These are phyloP conservation scores for Oedothorax gibbosus DNA, from an alignment of 1,140 invertebrate species.

Conservation along the genomic window DNA sequence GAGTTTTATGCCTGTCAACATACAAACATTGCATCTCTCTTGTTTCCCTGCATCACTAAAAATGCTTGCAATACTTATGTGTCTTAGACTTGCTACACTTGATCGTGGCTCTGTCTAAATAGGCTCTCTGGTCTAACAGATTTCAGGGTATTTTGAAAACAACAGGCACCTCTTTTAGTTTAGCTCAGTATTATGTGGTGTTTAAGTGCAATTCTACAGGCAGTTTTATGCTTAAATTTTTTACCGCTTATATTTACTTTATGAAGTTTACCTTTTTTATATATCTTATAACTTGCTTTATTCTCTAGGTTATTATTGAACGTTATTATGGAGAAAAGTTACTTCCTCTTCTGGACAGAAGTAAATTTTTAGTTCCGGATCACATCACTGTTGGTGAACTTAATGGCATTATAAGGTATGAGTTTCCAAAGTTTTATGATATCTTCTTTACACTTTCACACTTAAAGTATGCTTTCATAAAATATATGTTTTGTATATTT, in stretches of 20 bases:
- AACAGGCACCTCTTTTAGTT: no score
- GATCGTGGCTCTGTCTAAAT: no score
- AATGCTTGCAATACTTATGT: no score
- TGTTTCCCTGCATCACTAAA: no score
- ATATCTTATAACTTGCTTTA: background rate
- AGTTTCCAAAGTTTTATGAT: constrained; percentile 44
- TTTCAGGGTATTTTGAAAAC: no score
- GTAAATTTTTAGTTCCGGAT: constrained; percentile 77
- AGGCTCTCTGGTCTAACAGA: no score
- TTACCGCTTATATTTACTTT: background rate
- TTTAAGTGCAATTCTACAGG: background rate
- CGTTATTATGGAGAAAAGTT: constrained; percentile 73
- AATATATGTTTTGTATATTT: no score
- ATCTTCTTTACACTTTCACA: no score
- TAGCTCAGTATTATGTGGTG: background rate
- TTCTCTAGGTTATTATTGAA: constrained; percentile 74
- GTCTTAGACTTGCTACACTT: no score
- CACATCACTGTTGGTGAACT: constrained; percentile 77
- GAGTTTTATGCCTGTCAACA: background rate
- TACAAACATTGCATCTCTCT: no score
- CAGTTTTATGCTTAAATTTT: background rate
- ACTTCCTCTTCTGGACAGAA: constrained; percentile 75
- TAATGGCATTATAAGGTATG: constrained; percentile 75
- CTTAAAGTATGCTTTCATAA: no score
- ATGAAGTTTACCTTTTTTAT: background rate